Evolutionary conservation across 1,140 invertebrate species (phyloP).

Genomic region (Nylanderia fulva): DNA sequence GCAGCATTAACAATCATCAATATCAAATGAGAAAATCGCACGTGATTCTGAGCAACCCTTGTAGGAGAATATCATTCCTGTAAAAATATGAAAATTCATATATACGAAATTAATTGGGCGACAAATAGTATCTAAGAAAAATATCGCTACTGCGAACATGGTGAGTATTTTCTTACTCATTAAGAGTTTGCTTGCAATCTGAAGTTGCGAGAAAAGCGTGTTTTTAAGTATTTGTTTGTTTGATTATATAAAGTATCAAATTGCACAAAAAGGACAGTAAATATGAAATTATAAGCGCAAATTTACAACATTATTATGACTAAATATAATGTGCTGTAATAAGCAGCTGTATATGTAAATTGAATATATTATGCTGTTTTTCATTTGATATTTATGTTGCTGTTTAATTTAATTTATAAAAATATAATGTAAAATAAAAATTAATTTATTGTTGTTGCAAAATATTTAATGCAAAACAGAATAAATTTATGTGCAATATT

Average conservation of each 20-base stretch:
- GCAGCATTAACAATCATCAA: slow-evolving; percentile 72
- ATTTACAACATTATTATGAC: not conserved
- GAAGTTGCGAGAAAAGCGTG: not conserved
- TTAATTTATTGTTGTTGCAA: too few relatives aligned
- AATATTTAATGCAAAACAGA: too few relatives aligned
- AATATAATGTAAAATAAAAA: too few relatives aligned
- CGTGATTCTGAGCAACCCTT: slow-evolving; percentile 39
- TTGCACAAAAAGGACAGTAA: not conserved
- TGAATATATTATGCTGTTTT: not conserved
- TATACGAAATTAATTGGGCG: not conserved
- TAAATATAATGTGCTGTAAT: not conserved
- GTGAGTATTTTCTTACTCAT: slow-evolving; percentile 28
- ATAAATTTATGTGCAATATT: too few relatives aligned
- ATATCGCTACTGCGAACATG: not conserved
- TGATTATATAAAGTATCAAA: not conserved
- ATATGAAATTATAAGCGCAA: slow-evolving; percentile 10
- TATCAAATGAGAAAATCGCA: slow-evolving; percentile 51
- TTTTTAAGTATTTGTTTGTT: not conserved
- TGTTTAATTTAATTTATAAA: not conserved
- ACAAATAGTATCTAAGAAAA: slow-evolving; percentile 43
- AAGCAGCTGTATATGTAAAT: not conserved
- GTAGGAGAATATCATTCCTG: slow-evolving; percentile 56
- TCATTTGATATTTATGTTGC: not conserved
- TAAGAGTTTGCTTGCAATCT: not conserved
- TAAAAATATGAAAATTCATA: slow-evolving; percentile 66